A percentile compares a stretch with the other conserved stretches of the same genome.
These are phyloP conservation scores for Microplitis mediator DNA, from an alignment of 1,140 invertebrate genomes.

Conservation along the genomic window DNA sequence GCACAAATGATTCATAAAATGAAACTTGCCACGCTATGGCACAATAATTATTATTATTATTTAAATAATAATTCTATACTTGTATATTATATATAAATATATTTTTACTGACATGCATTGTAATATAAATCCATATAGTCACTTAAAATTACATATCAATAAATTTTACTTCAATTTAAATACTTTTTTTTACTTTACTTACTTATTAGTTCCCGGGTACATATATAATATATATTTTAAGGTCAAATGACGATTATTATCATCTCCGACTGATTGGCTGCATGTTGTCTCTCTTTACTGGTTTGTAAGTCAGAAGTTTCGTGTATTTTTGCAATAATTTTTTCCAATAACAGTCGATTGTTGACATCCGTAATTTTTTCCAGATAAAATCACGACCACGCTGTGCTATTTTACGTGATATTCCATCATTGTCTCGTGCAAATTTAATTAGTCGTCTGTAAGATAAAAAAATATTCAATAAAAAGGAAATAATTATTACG, in stretches of 20 bases:
- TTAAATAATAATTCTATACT: not conserved
- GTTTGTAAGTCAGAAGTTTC: conserved; percentile 76
- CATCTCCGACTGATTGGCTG: conserved; percentile 56
- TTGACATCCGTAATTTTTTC: conserved; percentile 81
- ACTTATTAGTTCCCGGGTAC: not conserved
- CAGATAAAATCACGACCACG: conserved; percentile 82
- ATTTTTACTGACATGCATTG: conserved; percentile 34
- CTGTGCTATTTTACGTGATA: conserved; percentile 82
- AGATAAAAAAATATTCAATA: conserved; percentile 30
- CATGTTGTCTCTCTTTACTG: conserved; percentile 65
- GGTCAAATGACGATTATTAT: not conserved
- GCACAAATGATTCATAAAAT: conserved; percentile 16
- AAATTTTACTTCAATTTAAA: conserved; percentile 14
- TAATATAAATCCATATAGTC: conserved; percentile 50
- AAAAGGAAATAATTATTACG: conserved; percentile 9
- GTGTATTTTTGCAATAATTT: conserved; percentile 79
- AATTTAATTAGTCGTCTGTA: conserved; percentile 75
- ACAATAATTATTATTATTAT: not conserved
- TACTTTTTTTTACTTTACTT: not conserved
- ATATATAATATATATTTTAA: too few species aligned
- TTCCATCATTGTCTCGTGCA: conserved; percentile 76
- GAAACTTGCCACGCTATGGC: conserved; percentile 43
- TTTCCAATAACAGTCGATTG: conserved; percentile 89
- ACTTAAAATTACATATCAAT: conserved; percentile 41
- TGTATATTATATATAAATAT: too few species aligned